Evolutionary conservation across 2,113 vertebrate genomes (phyloP).

Genomic region (Halichoerus grypus): DNA sequence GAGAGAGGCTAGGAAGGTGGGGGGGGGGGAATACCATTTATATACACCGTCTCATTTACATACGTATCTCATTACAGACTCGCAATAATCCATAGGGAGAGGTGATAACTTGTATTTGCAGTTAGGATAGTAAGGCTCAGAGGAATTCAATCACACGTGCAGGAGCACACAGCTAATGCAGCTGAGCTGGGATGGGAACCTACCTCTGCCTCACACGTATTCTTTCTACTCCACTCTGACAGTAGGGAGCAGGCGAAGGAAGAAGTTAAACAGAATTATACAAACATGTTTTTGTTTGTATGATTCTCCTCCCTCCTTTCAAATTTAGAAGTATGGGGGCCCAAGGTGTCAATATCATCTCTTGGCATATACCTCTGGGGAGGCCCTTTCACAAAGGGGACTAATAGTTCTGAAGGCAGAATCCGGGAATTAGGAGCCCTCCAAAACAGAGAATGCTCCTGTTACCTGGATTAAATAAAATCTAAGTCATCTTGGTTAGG

Average conservation of each 20-base stretch:
- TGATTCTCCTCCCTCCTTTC: not conserved
- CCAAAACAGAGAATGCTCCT: not conserved
- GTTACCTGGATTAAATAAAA: conserved; percentile 31
- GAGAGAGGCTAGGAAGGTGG: not conserved
- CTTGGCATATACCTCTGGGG: not conserved
- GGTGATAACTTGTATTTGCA: not conserved
- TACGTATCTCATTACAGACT: not conserved
- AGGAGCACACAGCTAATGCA: not conserved
- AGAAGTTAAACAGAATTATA: not conserved
- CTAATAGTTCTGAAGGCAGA: not conserved
- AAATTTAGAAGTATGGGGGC: not conserved
- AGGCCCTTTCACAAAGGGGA: not conserved
- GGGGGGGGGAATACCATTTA: not conserved
- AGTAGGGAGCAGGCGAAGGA: not conserved
- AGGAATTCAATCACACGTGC: conserved; percentile 3
- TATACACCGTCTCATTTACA: conserved; percentile 1
- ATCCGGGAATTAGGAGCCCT: not conserved
- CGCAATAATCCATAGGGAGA: not conserved
- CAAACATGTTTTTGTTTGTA: not conserved
- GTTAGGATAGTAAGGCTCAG: conserved; percentile 39
- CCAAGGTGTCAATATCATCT: not conserved
- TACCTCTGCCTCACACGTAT: not conserved
- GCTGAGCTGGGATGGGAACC: not conserved
- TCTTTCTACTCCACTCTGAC: not conserved
- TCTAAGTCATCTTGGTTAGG: not conserved